phyloP scores from a whole-genome alignment of 2,888 invertebrate genomes.

The Aphodius granarius region DNA sequence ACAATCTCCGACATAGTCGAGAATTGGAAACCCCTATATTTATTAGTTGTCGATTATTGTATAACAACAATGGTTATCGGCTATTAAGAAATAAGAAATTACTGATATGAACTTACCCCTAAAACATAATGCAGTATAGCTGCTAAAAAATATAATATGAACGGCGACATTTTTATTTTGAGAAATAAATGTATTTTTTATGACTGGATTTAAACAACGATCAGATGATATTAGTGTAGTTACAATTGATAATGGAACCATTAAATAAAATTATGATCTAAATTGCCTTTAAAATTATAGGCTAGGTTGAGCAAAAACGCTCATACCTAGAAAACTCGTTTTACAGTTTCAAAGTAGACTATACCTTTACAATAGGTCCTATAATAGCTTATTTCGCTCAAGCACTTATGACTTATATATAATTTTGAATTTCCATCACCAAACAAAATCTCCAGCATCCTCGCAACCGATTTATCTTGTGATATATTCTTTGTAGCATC shows the following conservation, averaged over 20 bases:
- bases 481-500: neutral
- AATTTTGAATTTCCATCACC: neutral
- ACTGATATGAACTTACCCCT: neutral
- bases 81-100: neutral
- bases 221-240: neutral
- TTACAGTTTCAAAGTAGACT: too few species aligned
- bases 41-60: neutral
- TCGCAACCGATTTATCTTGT: neutral
- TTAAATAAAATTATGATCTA: neutral
- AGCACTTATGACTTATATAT: too few species aligned
- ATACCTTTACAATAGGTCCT: too few species aligned
- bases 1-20: neutral
- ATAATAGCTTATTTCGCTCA: too few species aligned
- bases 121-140: neutral
- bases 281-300: neutral
- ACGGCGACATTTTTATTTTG: neutral
- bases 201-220: neutral
- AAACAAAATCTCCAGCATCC: neutral
- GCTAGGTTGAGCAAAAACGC: too few species aligned
- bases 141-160: neutral
- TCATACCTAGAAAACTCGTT: too few species aligned
- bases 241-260: neutral
- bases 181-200: neutral
- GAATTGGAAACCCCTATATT: neutral
- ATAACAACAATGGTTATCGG: neutral